Conservation (phyloP, 2,797 vertebrate genomes). For the Acomys russatus region DNA sequence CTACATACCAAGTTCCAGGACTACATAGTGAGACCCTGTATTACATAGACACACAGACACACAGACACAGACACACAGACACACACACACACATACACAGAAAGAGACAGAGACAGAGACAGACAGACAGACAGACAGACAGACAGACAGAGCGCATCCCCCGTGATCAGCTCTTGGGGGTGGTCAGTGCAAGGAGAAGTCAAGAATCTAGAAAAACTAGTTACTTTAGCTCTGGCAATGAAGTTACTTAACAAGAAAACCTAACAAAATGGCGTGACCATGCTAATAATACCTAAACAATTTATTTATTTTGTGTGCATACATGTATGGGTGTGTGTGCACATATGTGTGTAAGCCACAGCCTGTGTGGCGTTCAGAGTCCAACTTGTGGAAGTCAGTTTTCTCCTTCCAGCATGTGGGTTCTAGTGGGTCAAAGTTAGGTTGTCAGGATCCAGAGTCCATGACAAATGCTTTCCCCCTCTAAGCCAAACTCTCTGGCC, state of each 20-base stretch:
- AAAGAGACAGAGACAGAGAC: no score
- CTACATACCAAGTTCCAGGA: not conserved
- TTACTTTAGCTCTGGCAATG: not conserved
- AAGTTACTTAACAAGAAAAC: not conserved
- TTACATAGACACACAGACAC: no score
- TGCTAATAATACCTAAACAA: not conserved
- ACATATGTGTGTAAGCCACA: not conserved
- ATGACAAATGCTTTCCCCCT: not conserved
- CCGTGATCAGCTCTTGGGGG: not conserved
- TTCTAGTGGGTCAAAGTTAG: no score
- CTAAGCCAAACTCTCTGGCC: not conserved
- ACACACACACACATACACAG: not conserved
- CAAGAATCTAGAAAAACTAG: conserved; percentile 4
- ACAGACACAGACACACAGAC: not conserved
- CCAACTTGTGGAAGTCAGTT: not conserved
- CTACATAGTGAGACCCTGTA: not conserved
- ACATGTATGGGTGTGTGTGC: not conserved
- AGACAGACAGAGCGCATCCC: not conserved
- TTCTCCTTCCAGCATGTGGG: not conserved
- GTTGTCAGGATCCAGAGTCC: not conserved
- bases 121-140: not conserved
- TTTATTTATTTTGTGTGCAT: not conserved
- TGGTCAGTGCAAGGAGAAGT: not conserved
- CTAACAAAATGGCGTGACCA: not conserved
- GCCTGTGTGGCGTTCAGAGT: not conserved